phyloP scores from a whole-genome alignment of 2,797 vertebrate species.

The Eutrigla gurnardus region DNA sequence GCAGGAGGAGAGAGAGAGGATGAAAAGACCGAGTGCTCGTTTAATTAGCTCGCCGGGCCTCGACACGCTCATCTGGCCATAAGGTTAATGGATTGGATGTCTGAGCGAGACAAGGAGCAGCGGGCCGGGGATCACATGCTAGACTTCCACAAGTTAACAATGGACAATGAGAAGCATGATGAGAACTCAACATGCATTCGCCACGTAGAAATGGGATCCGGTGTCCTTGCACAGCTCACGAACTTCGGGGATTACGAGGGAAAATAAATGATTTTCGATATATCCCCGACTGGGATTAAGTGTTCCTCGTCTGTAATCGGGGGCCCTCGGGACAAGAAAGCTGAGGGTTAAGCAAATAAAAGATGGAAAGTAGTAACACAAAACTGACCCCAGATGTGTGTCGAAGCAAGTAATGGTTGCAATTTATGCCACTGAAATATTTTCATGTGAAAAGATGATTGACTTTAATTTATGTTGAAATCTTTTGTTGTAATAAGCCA shows the following conservation, averaged over 20 bases:
- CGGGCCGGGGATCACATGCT: not conserved
- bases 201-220: not conserved
- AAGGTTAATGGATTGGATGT: constrained; percentile 50
- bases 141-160: not conserved
- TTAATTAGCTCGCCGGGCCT: constrained; percentile 57
- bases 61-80: constrained; percentile 37
- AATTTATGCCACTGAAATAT: not conserved
- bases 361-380: not conserved
- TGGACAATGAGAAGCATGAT: constrained; percentile 27
- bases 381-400: constrained; percentile 16
- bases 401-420: not conserved
- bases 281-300: constrained; percentile 37
- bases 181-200: not conserved
- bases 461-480: no score
- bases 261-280: not conserved
- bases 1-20: constrained; percentile 13
- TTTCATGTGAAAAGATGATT: not conserved
- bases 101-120: constrained; percentile 1
- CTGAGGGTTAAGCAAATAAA: constrained; percentile 30
- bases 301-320: constrained; percentile 21
- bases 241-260: not conserved
- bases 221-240: not conserved
- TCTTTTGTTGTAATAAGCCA: no score
- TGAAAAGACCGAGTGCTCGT: constrained; percentile 9
- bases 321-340: constrained; percentile 25